Evolutionary conservation across 2,888 invertebrate species (phyloP), one percentile per base, ranked within the genome.

Genomic region (Isoperla grammatica): DNA sequence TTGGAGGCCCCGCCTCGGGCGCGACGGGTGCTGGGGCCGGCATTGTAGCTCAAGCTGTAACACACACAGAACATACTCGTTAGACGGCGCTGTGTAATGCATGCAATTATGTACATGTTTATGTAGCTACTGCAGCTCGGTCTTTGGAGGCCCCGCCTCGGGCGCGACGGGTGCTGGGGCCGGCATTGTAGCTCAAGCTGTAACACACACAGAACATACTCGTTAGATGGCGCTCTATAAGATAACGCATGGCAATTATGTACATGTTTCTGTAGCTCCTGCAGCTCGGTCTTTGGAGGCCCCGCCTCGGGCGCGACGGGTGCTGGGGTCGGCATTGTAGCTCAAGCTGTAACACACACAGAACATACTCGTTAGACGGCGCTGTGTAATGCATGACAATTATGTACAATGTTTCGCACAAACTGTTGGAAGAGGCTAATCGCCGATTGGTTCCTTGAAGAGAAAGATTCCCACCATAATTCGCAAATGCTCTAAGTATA

Each of bases 211-310:
- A 15, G 4, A 4, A 5, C 4, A 15, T 4, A n/a, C 42, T 42
- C 13, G 42, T 42, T 15, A 42, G 37, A 9, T 11, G 37, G 37
- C 37, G 37, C 8, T 8, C 11, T 11, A 11, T 8, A n/a, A n/a
- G n/a, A n/a, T n/a, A 37, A n/a, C n/a, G n/a, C n/a, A n/a, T n/a
- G n/a, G n/a, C n/a, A n/a, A n/a, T n/a, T n/a, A n/a, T n/a, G n/a
- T n/a, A n/a, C n/a, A n/a, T n/a, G n/a, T n/a, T n/a, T n/a, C 76
- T 94, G 94, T 67, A 94, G 77, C 78, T 93, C 92, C 74, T 94
- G 92, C 71, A 93, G 81, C 78, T 94, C 94, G 68, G 91, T 89
- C 75, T 85, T 82, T 60, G 91, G 91, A 68, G 85, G 85, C 62
- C 81, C 86, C 75, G 82, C 83, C 72, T 78, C 80, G 70, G 80